Conservation (phyloP, 2,113 vertebrate genomes). For the Oryzias javanicus region DNA sequence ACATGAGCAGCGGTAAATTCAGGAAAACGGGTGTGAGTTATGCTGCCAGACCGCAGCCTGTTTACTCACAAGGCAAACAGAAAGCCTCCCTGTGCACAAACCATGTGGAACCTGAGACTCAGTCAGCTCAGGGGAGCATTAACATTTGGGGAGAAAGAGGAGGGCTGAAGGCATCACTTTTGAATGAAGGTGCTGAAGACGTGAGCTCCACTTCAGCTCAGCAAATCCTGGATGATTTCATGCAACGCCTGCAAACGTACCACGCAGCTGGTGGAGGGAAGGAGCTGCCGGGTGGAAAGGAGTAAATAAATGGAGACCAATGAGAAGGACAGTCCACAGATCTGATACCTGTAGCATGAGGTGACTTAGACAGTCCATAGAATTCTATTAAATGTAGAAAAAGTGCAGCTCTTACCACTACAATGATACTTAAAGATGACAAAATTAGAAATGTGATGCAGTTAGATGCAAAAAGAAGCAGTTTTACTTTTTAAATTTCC, state of each 20-base stretch:
- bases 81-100: slow-evolving; percentile 9
- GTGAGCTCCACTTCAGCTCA: slow-evolving; percentile 66
- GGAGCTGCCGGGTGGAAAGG: slow-evolving; percentile 30
- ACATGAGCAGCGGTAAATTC: slow-evolving; percentile 60
- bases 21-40: slow-evolving; percentile 53
- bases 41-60: slow-evolving; percentile 34
- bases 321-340: slow-evolving; percentile 28
- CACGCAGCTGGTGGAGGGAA: slow-evolving; percentile 30
- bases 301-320: slow-evolving; percentile 22
- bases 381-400: too few species aligned
- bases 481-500: too few species aligned
- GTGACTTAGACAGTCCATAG: too few species aligned
- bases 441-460: too few species aligned
- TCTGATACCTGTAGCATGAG: too few species aligned
- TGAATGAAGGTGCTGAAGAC: slow-evolving; percentile 30
- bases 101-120: slow-evolving; percentile 27
- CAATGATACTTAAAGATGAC: too few species aligned
- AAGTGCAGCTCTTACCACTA: too few species aligned
- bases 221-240: slow-evolving; percentile 73
- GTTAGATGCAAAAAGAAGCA: too few species aligned
- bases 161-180: slow-evolving; percentile 19
- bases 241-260: slow-evolving; percentile 60
- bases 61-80: slow-evolving; percentile 34
- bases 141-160: slow-evolving; percentile 33
- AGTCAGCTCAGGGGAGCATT: slow-evolving; percentile 10